Evolutionary conservation across 2,797 vertebrate species (phyloP), one percentile per base, ranked within the genome.

Genomic region (Gambusia yucatana): DNA sequence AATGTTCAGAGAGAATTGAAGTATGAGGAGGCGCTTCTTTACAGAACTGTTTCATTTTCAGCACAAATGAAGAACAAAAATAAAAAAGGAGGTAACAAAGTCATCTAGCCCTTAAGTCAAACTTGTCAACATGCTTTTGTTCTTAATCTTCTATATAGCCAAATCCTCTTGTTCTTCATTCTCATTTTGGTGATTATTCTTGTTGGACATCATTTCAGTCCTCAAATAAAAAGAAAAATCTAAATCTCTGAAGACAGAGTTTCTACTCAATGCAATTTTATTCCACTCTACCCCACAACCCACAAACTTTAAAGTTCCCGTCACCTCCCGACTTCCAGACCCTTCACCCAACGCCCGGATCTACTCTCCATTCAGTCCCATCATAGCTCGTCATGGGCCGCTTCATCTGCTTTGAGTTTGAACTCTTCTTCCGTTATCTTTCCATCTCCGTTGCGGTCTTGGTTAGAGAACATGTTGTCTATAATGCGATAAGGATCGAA

Each of bases 401-500:
- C 52, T 89, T 99, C 98, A 36, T 99, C 97, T 48, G 98, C 97
- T 94, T 99, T 99, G 79, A 99, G 89, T 90, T 96, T 98, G 90
- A 99, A 99, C 90, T 99, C 98, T 0, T 94, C 95, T 14, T 95
- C 96, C 0, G 96, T 97, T 86, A 99, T 98, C 93, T 95, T 97
- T 69, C 98, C 97, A 0, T 99, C 97, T 81, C 97, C 96, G 20
- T 99, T 93, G 25, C 98, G 96, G 92, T 99, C 98, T 94, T 99
- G 98, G 92, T 99, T 99, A 89, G 95, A 95, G 91, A 98, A 99
- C 98, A 99, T 99, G 84, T 98, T 99, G 87, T 97, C 97, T 76
- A 99, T 97, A 7, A 99, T 98, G 85, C 95, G 96, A 16, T 97
- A 93, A 3, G 97, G 93, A 57, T 98, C 97, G 44, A 98, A 99